These are phyloP conservation scores for Dolomedes plantarius DNA, from an alignment of 2,888 invertebrate genomes.

Conservation along the genomic window DNA sequence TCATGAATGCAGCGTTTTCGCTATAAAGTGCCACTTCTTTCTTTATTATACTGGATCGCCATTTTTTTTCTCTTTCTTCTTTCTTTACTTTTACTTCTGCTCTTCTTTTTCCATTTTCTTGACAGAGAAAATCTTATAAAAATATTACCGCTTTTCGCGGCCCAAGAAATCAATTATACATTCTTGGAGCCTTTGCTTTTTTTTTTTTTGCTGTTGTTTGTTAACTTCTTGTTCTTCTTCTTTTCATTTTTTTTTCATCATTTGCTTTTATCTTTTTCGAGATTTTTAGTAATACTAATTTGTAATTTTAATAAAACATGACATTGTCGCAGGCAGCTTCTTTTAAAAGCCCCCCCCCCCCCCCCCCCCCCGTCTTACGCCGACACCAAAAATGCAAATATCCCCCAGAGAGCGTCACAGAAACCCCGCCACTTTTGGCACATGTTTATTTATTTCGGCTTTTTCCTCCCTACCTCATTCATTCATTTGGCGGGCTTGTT, in stretches of 20 bases:
- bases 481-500: too few species aligned
- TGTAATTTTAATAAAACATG: conserved; percentile 72
- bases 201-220: too few species aligned
- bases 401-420: conserved; percentile 30
- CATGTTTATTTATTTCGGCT: conserved; percentile 48
- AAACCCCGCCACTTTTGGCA: conserved; percentile 41
- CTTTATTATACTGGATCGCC: conserved; percentile 42
- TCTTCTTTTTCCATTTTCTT: conserved; percentile 35
- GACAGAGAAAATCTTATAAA: conserved; percentile 71
- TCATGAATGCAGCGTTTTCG: conserved; percentile 66
- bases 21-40: conserved; percentile 67
- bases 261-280: conserved; percentile 46
- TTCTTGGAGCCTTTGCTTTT: conserved; percentile 46
- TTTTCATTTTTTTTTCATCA: not conserved
- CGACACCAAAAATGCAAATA: conserved; percentile 55
- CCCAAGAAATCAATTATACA: conserved; percentile 71
- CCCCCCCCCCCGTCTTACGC: not conserved
- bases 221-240: not conserved
- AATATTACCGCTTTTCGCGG: conserved; percentile 69
- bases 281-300: conserved; percentile 71
- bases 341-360: conserved; percentile 48
- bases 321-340: conserved; percentile 60
- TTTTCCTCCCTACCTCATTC: conserved; percentile 54
- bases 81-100: too few species aligned
- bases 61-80: not conserved